Percentiles rank a stretch among this genome's conserved stretches.
Evolutionary conservation across 2,113 vertebrate genomes (phyloP).

Genomic region (Suricata suricatta): DNA sequence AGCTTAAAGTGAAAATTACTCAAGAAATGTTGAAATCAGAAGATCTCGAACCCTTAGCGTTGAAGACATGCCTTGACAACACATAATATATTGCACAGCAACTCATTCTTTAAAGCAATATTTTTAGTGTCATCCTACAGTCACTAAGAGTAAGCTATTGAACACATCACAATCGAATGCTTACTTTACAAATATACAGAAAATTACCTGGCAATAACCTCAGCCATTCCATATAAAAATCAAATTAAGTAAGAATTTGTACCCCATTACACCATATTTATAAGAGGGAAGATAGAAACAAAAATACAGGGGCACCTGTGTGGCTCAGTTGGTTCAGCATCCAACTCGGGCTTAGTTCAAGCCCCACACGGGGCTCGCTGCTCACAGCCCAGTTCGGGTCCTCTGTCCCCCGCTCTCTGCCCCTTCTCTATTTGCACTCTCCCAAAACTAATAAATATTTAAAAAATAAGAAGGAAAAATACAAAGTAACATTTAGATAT

Average conservation of each 20-base stretch:
- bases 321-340: no score
- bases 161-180: neutral
- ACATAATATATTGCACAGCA: neutral
- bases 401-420: no score
- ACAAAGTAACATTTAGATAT: neutral
- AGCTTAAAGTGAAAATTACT: constrained; percentile 52
- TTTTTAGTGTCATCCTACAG: neutral
- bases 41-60: neutral
- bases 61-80: constrained; percentile 20
- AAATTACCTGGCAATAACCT: neutral
- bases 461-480: neutral
- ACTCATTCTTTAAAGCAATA: neutral
- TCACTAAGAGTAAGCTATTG: neutral
- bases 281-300: neutral
- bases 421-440: no score
- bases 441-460: no score
- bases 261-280: neutral
- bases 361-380: no score
- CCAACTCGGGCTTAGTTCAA: no score
- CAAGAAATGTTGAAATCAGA: constrained; percentile 26
- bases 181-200: neutral
- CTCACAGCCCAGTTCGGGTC: no score
- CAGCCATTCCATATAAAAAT: neutral
- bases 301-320: neutral
- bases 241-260: neutral